phyloP scores from a whole-genome alignment of 2,113 vertebrate genomes.

The Petroica traversi region DNA sequence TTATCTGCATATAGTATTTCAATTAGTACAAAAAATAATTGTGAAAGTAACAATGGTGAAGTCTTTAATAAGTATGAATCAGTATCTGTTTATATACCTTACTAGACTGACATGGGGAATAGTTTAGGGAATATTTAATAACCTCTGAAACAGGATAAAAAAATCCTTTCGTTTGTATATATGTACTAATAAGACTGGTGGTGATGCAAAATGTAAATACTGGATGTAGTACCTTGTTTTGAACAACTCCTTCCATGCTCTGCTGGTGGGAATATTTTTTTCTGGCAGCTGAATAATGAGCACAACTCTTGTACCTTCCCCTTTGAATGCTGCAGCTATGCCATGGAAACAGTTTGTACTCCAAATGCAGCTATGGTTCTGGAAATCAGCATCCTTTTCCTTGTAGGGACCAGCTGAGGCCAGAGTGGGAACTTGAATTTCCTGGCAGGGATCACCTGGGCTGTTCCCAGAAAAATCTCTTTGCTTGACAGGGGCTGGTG shows the following conservation, averaged over 20 bases:
- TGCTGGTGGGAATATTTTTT: not conserved
- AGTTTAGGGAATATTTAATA: not conserved
- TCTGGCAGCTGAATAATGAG: not conserved
- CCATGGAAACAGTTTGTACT: not conserved
- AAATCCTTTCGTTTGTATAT: not conserved
- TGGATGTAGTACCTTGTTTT: not conserved
- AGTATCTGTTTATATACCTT: not conserved
- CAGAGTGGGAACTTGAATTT: not conserved
- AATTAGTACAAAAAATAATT: conserved; percentile 33
- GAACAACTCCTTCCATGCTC: not conserved
- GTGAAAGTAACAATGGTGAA: not conserved
- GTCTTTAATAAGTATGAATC: not conserved
- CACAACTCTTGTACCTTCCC: not conserved
- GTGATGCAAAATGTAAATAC: not conserved
- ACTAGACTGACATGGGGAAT: not conserved
- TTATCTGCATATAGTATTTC: not conserved
- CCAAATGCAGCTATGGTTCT: not conserved
- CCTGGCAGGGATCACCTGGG: not conserved
- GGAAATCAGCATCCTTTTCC: not conserved
- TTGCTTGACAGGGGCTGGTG: not conserved
- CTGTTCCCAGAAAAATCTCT: not conserved
- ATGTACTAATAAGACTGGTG: not conserved
- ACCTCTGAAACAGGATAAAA: not conserved
- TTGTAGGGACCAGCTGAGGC: not conserved
- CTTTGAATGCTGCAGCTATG: not conserved